Evolutionary conservation across 2,888 invertebrate genomes (phyloP).

Genomic region (Strigamia crassipes): DNA sequence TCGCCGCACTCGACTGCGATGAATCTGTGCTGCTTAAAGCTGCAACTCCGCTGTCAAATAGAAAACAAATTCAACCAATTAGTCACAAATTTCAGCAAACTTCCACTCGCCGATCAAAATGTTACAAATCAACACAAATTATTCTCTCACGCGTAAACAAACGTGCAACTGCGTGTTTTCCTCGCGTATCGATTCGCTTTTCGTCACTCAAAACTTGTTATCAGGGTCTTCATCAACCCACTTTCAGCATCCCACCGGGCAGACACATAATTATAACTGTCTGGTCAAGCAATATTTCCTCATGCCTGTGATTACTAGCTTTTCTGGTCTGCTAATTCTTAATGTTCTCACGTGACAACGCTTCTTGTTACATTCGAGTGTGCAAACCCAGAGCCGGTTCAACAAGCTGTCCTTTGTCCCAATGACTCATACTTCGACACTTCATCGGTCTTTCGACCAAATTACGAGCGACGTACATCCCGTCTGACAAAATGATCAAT

Average conservation of each 20-base stretch:
- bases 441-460: not conserved
- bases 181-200: too few species aligned
- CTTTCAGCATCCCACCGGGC: not conserved
- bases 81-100: too few species aligned
- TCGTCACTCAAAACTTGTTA: not conserved
- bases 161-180: not conserved
- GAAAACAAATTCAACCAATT: not conserved
- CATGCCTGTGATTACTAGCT: conserved; percentile 7
- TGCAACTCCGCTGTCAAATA: conserved; percentile 74
- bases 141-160: not conserved
- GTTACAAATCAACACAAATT: too few species aligned
- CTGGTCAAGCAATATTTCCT: conserved; percentile 22
- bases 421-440: not conserved
- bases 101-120: too few species aligned
- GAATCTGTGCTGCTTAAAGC: conserved; percentile 72
- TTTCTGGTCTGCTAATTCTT: conserved; percentile 27
- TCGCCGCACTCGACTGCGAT: conserved; percentile 66
- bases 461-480: not conserved
- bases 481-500: not conserved
- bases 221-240: not conserved
- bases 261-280: not conserved
- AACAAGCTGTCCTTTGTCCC: not conserved
- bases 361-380: conserved; percentile 7
- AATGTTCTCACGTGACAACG: conserved; percentile 5
- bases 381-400: not conserved